These are phyloP conservation scores for Pollenia angustigena DNA, from an alignment of 2,888 invertebrate genomes.

Conservation along the genomic window DNA sequence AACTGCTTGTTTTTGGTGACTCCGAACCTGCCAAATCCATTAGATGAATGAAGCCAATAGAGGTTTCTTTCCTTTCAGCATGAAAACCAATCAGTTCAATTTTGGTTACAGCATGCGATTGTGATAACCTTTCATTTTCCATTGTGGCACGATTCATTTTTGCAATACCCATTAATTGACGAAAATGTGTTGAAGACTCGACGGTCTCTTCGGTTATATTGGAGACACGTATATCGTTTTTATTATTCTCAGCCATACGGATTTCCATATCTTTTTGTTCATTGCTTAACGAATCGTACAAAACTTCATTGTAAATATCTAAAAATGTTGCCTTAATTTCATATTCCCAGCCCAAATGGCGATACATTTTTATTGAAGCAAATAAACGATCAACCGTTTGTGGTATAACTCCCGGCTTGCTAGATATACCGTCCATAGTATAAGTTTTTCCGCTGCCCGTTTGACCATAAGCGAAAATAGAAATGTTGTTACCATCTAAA, in stretches of 20 bases:
- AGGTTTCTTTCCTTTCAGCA: slow-evolving; percentile 86
- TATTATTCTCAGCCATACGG: slow-evolving; percentile 87
- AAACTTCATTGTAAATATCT: slow-evolving; percentile 94
- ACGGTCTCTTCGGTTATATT: slow-evolving; percentile 89
- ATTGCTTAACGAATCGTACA: slow-evolving; percentile 90
- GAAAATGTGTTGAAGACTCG: slow-evolving; percentile 87
- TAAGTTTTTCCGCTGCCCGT: slow-evolving; percentile 96
- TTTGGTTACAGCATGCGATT: slow-evolving; percentile 89
- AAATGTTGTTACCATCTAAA: slow-evolving; percentile 94
- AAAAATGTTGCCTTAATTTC: slow-evolving; percentile 90
- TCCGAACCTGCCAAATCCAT: slow-evolving; percentile 96
- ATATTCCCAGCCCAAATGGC: slow-evolving; percentile 91
- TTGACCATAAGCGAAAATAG: slow-evolving; percentile 96
- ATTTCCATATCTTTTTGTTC: slow-evolving; percentile 90
- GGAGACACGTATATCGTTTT: slow-evolving; percentile 89
- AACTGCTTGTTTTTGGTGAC: slow-evolving; percentile 88
- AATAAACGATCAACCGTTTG: slow-evolving; percentile 93
- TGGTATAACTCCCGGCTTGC: slow-evolving; percentile 91
- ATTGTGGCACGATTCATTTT: slow-evolving; percentile 91
- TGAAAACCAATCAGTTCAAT: slow-evolving; percentile 89
- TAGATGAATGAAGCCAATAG: slow-evolving; percentile 90
- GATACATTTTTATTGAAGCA: slow-evolving; percentile 88
- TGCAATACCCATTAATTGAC: slow-evolving; percentile 89
- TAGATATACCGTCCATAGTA: slow-evolving; percentile 93
- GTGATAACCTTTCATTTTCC: slow-evolving; percentile 89